Evolutionary conservation across 2,888 invertebrate genomes (phyloP).

Genomic region (Eucriotettix oculatus): DNA sequence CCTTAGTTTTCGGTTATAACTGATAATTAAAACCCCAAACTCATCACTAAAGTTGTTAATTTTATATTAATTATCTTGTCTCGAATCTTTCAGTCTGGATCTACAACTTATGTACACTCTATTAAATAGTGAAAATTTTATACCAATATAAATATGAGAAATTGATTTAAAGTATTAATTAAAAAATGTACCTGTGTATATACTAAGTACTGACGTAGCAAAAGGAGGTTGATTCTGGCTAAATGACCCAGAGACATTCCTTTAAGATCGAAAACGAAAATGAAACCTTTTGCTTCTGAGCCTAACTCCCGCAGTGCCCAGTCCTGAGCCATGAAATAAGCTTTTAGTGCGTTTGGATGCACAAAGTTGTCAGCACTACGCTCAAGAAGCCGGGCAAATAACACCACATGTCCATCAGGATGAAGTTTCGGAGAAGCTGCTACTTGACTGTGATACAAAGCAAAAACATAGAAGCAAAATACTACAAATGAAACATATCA

Average conservation of each 20-base stretch:
- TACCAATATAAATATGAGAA: no score
- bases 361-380: not conserved
- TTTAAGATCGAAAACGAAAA: constrained; percentile 14
- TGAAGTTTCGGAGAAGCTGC: not conserved
- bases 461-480: no score
- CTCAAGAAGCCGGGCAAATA: not conserved
- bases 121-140: no score
- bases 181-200: constrained; percentile 13
- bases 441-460: not conserved
- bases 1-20: no score
- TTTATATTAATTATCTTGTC: no score
- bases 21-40: no score
- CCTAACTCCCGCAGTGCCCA: constrained; percentile 7
- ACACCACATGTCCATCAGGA: not conserved
- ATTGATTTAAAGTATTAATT: no score
- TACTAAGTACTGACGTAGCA: constrained; percentile 14
- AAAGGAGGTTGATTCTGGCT: constrained; percentile 11
- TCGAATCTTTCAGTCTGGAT: no score
- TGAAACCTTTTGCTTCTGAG: constrained; percentile 11
- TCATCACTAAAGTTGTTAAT: no score
- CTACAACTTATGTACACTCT: no score
- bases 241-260: constrained; percentile 13
- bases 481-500: no score
- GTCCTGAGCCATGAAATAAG: constrained; percentile 14
- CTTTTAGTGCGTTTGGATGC: constrained; percentile 13